These are phyloP conservation scores for Volucella inflata DNA, from an alignment of 2,888 invertebrate species.

Conservation along the genomic window DNA sequence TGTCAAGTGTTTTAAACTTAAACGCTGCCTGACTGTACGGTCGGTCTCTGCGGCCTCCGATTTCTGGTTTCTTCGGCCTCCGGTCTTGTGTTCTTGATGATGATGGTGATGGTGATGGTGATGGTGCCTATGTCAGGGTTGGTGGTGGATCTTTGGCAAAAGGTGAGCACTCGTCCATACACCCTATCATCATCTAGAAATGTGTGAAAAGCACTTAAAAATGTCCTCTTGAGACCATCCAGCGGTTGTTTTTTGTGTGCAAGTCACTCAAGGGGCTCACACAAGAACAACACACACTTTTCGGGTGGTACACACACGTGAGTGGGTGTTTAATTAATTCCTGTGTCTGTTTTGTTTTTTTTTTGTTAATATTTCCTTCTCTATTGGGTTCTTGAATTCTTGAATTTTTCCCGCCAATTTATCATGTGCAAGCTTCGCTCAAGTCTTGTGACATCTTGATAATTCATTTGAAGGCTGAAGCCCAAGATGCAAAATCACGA, in stretches of 20 bases:
- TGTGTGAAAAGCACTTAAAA: constrained; percentile 75
- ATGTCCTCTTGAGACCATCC: constrained; percentile 71
- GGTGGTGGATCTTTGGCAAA: constrained; percentile 63
- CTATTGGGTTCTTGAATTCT: constrained; percentile 28
- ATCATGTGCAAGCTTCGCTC: constrained; percentile 62
- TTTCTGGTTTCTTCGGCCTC: constrained; percentile 27
- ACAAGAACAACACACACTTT: constrained; percentile 3
- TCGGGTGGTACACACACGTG: constrained; percentile 27
- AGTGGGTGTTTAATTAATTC: constrained; percentile 75
- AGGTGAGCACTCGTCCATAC: constrained; percentile 66
- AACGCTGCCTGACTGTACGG: constrained; percentile 19
- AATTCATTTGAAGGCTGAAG: constrained; percentile 63
- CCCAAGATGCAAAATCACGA: constrained; percentile 37
- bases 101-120: too few species aligned
- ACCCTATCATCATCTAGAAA: constrained; percentile 69
- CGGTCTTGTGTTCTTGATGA: constrained; percentile 34
- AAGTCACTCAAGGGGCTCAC: constrained; percentile 1
- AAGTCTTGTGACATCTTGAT: constrained; percentile 71
- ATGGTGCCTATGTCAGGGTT: too few species aligned
- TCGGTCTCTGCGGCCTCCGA: not conserved
- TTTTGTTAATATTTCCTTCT: constrained; percentile 18
- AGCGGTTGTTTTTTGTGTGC: constrained; percentile 1
- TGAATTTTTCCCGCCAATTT: constrained; percentile 69
- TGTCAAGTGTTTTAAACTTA: constrained; percentile 67
- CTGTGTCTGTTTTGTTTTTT: constrained; percentile 22